phyloP scores from a whole-genome alignment of 1,140 invertebrate genomes.

The Leptinotarsa defecta region DNA sequence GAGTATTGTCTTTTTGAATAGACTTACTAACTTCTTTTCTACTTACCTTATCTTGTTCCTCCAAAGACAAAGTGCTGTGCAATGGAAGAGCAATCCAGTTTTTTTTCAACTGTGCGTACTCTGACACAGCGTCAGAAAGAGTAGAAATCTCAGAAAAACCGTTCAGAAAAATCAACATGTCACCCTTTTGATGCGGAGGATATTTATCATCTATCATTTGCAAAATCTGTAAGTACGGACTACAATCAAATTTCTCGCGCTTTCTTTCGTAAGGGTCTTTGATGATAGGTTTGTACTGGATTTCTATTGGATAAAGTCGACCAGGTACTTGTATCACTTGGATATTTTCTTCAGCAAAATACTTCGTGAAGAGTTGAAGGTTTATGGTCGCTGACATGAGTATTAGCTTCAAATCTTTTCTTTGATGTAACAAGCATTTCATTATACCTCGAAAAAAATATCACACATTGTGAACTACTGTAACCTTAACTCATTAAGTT shows the following conservation, averaged over 20 bases:
- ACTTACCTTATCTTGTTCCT: slow-evolving; percentile 92
- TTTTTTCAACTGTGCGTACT: slow-evolving; percentile 80
- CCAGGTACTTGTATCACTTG: slow-evolving; percentile 89
- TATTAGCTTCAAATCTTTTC: slow-evolving; percentile 85
- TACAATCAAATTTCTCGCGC: slow-evolving; percentile 81
- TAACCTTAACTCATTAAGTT: too few species aligned
- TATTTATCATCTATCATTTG: slow-evolving; percentile 91
- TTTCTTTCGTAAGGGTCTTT: slow-evolving; percentile 72
- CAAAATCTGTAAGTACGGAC: slow-evolving; percentile 90
- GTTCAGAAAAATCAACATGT: slow-evolving; percentile 95
- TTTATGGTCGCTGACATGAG: slow-evolving; percentile 99
- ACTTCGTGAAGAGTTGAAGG: slow-evolving; percentile 87
- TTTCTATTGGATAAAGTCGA: slow-evolving; percentile 88
- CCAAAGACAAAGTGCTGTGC: slow-evolving; percentile 90
- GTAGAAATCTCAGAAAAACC: slow-evolving; percentile 94
- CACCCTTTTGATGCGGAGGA: slow-evolving; percentile 84
- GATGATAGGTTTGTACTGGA: slow-evolving; percentile 83
- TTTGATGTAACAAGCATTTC: slow-evolving; percentile 71
- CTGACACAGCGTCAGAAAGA: slow-evolving; percentile 84
- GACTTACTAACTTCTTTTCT: too few species aligned
- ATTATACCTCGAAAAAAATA: slow-evolving; percentile 45
- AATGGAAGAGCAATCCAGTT: slow-evolving; percentile 95
- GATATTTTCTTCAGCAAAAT: slow-evolving; percentile 82
- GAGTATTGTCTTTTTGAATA: too few species aligned
- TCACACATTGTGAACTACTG: background rate